A percentile compares a stretch with the other conserved stretches of the same genome.
Evolutionary conservation across 2,888 invertebrate species (phyloP).

Genomic region (Hyles lineata): DNA sequence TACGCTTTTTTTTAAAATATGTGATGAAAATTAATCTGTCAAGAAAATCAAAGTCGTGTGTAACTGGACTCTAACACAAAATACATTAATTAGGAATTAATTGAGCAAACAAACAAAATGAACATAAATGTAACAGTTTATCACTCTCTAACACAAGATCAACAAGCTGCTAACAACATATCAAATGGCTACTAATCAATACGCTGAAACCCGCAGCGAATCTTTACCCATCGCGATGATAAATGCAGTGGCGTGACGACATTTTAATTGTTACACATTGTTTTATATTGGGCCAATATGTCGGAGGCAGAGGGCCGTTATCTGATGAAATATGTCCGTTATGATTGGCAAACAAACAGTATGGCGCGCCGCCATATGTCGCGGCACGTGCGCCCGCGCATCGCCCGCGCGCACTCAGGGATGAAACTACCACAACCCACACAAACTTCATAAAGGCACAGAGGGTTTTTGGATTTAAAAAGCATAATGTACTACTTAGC

Average conservation of each 20-base stretch:
- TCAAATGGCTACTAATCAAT: conserved; percentile 33
- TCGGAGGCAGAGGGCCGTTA: conserved; percentile 78
- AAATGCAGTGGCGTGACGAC: conserved; percentile 58
- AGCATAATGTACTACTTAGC: no score
- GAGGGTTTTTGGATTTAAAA: neutral
- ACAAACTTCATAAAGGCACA: conserved; percentile 14
- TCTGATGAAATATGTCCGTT: conserved; percentile 85
- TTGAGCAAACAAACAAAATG: neutral
- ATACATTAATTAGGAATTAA: no score
- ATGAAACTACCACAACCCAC: conserved; percentile 65
- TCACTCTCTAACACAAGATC: neutral
- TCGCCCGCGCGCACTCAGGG: conserved; percentile 78
- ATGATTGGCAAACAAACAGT: conserved; percentile 85
- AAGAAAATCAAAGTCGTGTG: no score
- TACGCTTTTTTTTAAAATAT: no score
- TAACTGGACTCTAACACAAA: no score
- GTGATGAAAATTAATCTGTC: no score
- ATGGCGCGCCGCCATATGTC: conserved; percentile 82
- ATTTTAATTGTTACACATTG: conserved; percentile 78
- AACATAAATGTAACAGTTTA: neutral
- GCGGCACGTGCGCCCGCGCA: conserved; percentile 83
- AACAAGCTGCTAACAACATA: conserved; percentile 12
- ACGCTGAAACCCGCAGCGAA: conserved; percentile 67
- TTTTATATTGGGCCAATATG: conserved; percentile 80
- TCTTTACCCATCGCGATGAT: conserved; percentile 47